Base-by-base conservation (phyloP, 1,140 invertebrate species). In the Trissolcus basalis region DNA sequence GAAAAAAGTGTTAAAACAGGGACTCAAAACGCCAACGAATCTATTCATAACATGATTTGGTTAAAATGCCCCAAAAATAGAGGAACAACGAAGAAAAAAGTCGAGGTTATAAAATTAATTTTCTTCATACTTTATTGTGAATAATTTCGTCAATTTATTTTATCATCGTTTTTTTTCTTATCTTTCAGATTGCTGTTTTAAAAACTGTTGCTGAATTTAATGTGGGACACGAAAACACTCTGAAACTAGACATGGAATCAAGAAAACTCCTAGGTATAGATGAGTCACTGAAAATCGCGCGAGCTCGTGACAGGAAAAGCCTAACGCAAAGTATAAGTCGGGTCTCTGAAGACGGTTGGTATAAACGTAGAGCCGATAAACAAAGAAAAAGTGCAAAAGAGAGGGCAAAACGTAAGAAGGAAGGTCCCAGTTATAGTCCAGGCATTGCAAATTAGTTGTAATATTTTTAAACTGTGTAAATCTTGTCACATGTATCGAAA, bases 321-420 rank as follows among this genome's bases (percentile, higher is more conserved):
- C 4, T 48, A 4, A n/a, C 44, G n/a, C 44, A 27, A 16, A 59
- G 55, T 19, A 13, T 12, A 32, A 3, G 0, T 11, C 55, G 45
- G 1, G n/a, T 7, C 19, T 16, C 55, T 11, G 32, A 59, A 32
- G 32, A 48, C 12, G 48, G 55, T 43, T 44, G 33, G 27, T 55
- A 55, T 15, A 50, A 4, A 53, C 56, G 47, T 45, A 59, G 15
- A 8, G 53, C 35, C 35, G 54, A 71, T 32, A 63, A 61, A 11
- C 16, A 32, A 58, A 64, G 48, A 33, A 51, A 45, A 60, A 68
- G 4, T 53, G 45, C 32, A 45, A 53, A 68, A 43, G 50, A 55
- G 55, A 55, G 15, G 47, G 44, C 60, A 47, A 47, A 47, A 64
- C n/a, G 11, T 16, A 64, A 36, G 15, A 64, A 44, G 13, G 41